Percentiles rank a stretch among this genome's conserved stretches.
phyloP scores from a whole-genome alignment of 2,797 vertebrate genomes.

The Cercopithecus mitis region DNA sequence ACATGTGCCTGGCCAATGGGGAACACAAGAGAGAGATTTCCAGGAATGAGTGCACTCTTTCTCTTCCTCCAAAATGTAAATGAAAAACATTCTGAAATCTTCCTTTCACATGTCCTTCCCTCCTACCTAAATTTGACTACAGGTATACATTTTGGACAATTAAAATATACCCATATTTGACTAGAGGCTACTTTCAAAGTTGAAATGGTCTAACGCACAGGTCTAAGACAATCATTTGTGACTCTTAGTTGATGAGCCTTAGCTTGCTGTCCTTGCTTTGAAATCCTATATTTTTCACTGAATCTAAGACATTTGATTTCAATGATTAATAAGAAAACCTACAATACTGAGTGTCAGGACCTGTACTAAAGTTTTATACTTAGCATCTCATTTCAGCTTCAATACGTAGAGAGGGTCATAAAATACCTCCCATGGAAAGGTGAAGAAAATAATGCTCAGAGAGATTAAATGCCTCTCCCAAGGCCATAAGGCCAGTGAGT shows the following conservation, averaged over 20 bases:
- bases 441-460: background rate
- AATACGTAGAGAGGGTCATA: background rate
- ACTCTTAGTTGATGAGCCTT: background rate
- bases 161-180: background rate
- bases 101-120: background rate
- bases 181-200: background rate
- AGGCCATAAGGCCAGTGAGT: background rate
- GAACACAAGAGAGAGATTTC: background rate
- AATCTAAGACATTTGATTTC: background rate
- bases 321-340: background rate
- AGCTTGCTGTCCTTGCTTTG: background rate
- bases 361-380: background rate
- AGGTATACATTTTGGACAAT: background rate
- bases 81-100: background rate
- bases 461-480: background rate
- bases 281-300: background rate
- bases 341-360: background rate
- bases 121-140: background rate
- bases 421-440: background rate
- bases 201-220: background rate
- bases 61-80: background rate
- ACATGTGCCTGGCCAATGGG: background rate
- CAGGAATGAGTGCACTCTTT: background rate
- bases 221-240: background rate
- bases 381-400: background rate